A percentile compares a stretch with the other conserved stretches of the same genome.
These are phyloP conservation scores for Prenolepis imparis DNA, from an alignment of 2,888 invertebrate genomes.

Conservation along the genomic window DNA sequence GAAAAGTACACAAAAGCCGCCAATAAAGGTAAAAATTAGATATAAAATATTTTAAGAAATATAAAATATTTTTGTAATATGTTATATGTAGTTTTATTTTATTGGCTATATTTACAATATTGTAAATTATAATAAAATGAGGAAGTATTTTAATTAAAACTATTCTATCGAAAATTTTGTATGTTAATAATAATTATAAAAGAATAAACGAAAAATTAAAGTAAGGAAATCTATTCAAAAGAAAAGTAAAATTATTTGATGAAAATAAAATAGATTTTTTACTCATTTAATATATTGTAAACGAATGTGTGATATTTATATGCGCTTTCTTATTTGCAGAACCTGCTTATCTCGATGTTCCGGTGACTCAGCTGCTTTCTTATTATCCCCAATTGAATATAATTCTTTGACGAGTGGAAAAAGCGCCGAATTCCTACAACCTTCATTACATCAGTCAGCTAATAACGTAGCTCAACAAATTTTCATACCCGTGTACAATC, in stretches of 20 bases:
- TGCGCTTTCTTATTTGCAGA: slow-evolving; percentile 67
- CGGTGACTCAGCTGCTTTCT: too few species aligned
- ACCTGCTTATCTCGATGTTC: slow-evolving; percentile 78
- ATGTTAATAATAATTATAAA: slow-evolving; percentile 1
- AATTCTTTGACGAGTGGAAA: too few species aligned
- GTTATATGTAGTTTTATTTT: not conserved
- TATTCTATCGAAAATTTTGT: not conserved
- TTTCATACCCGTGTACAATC: too few species aligned
- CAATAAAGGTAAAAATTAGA: slow-evolving; percentile 73
- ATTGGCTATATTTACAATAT: not conserved
- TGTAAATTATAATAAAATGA: not conserved
- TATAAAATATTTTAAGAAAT: not conserved
- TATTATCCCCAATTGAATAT: too few species aligned
- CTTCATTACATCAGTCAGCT: too few species aligned
- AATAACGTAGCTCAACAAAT: too few species aligned
- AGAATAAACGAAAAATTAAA: not conserved
- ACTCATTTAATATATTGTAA: not conserved
- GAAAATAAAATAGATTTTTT: not conserved
- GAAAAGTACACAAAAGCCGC: slow-evolving; percentile 77
- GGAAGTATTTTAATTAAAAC: not conserved
- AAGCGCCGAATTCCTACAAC: too few species aligned
- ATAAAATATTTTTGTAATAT: not conserved
- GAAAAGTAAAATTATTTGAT: not conserved
- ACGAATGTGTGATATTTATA: not conserved
- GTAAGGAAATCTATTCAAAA: not conserved